Base-by-base conservation (phyloP, 2,113 vertebrate genomes). In the Cyrtonyx montezumae region DNA sequence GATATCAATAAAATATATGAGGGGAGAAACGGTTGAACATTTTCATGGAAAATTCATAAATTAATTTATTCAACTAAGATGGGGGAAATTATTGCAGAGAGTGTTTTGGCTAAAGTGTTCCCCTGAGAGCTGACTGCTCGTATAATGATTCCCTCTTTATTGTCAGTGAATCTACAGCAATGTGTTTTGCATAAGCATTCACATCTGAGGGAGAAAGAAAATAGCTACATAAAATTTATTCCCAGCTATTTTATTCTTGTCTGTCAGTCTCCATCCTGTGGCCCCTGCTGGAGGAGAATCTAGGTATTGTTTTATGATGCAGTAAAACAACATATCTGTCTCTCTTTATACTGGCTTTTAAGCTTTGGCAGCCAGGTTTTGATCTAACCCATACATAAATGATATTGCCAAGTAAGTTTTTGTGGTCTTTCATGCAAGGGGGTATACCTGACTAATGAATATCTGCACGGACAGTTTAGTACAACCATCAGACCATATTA, bases 121-220 rank as follows among this genome's bases (percentile, higher is more conserved):
- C 94, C 95, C 46, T 62, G 95, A 94, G 96, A 97, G 92, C 76
- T 85, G 79, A 58, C 84, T 88, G 81, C 90, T 88, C 18, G 1
- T 56, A 84, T 95, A 94, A 97, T 94, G 93, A 97, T 97, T 93
- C 87, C 84, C 93, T 97, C 94, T 95, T 96, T 92, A 94, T 95
- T 96, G 95, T 95, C 90, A 95, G 84, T 73, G 96, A 94, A 86
- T 74, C 90, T 89, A 93, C 66, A 95, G 95, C 94, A 96, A 92
- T 93, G 88, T 92, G 90, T 91, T 96, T 96, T 96, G 96, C 96
- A 96, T 96, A 96, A 96, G 90, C 91, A 97, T 84, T 94, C 90
- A 86, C 94, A 93, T 95, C 93, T 88, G 81, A 90, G 84, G 81
- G 49, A 90, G 70, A 84, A 96, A 86, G 92, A 76, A 94, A 96